These are phyloP conservation scores for Taenaris catops DNA, from an alignment of 2,888 invertebrate species.

Conservation along the genomic window DNA sequence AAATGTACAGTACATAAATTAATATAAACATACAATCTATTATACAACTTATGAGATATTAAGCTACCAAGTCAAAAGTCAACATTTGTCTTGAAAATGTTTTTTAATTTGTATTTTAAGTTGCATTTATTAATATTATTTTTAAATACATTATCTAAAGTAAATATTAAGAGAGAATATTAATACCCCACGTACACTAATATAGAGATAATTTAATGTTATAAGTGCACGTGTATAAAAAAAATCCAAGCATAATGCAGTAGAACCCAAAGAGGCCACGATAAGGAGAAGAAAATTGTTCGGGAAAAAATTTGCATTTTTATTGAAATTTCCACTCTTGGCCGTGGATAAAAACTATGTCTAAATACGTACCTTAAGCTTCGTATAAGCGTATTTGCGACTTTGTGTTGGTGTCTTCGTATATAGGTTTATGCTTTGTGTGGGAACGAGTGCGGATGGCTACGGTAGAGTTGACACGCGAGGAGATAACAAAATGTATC, in stretches of 20 bases:
- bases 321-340: slow-evolving; percentile 75
- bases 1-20: too few species aligned
- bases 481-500: too few species aligned
- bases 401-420: slow-evolving; percentile 30
- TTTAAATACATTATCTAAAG: too few species aligned
- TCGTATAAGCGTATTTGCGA: slow-evolving; percentile 47
- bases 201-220: slow-evolving; percentile 34
- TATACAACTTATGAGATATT: too few species aligned
- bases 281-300: slow-evolving; percentile 64
- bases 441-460: slow-evolving; percentile 34
- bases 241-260: too few species aligned
- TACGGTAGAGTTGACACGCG: too few species aligned
- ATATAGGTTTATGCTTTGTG: slow-evolving; percentile 26
- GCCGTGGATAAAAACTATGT: slow-evolving; percentile 65
- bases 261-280: slow-evolving; percentile 58
- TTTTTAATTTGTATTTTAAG: too few species aligned
- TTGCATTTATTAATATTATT: too few species aligned
- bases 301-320: slow-evolving; percentile 72
- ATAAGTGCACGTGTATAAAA: slow-evolving; percentile 10
- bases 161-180: too few species aligned
- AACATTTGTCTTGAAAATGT: too few species aligned
- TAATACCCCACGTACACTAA: slow-evolving; percentile 1
- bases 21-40: too few species aligned
- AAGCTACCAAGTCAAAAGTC: too few species aligned
- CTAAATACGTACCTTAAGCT: slow-evolving; percentile 65